These are phyloP conservation scores for Sipha flava DNA, from an alignment of 1,140 invertebrate genomes.

Conservation along the genomic window DNA sequence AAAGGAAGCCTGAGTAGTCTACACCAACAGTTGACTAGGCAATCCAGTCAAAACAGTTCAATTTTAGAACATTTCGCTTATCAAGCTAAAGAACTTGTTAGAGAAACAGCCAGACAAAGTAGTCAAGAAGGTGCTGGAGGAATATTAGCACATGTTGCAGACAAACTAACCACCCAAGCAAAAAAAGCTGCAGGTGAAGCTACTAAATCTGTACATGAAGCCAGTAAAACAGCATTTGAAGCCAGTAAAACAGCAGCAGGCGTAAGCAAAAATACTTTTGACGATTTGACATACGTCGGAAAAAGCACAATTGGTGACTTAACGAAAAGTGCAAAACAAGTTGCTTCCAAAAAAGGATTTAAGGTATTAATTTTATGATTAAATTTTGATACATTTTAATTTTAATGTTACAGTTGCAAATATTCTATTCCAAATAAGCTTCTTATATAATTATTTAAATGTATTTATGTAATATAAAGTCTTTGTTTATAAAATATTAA, in stretches of 20 bases:
- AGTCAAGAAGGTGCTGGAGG: constrained; percentile 63
- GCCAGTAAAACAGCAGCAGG: constrained; percentile 78
- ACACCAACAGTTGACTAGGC: constrained; percentile 51
- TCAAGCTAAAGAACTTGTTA: constrained; percentile 76
- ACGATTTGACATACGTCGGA: constrained; percentile 77
- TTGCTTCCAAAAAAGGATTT: constrained; percentile 72
- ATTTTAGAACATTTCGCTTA: constrained; percentile 53
- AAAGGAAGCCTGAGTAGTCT: constrained; percentile 43
- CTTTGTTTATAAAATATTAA: too few relatives aligned
- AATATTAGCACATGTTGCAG: constrained; percentile 79
- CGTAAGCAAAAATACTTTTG: constrained; percentile 77
- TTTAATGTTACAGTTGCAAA: too few relatives aligned
- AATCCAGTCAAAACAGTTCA: constrained; percentile 64
- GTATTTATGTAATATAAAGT: too few relatives aligned
- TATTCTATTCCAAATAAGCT: too few relatives aligned
- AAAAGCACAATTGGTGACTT: constrained; percentile 77
- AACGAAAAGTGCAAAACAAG: constrained; percentile 85
- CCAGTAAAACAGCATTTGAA: constrained; percentile 71
- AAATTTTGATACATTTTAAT: too few relatives aligned
- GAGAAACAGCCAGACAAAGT: constrained; percentile 74
- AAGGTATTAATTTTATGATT: constrained; percentile 51
- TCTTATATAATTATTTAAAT: too few relatives aligned
- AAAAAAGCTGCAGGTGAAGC: constrained; percentile 83
- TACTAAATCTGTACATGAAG: constrained; percentile 68
- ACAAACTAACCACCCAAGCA: constrained; percentile 72